Conservation (phyloP, 2,888 invertebrate species). For the Glyphotaelius pellucidus region DNA sequence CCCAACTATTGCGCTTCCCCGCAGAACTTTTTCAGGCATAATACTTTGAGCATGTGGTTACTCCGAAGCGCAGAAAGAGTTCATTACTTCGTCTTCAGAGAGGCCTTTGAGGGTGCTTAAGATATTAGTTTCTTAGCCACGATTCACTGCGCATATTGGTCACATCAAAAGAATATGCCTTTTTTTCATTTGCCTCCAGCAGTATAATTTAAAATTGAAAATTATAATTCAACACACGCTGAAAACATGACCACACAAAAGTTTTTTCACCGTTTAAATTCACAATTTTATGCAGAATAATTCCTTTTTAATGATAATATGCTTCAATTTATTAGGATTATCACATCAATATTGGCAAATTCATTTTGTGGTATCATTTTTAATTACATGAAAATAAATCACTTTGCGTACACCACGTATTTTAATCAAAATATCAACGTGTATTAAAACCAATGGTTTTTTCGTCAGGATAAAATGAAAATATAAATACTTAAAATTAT, state of each 20-base stretch:
- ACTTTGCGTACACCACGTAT: no score
- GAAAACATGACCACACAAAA: neutral
- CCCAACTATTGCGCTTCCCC: neutral
- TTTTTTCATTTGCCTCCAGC: neutral
- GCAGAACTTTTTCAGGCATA: neutral
- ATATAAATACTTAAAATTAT: no score
- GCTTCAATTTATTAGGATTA: no score
- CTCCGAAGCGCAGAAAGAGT: neutral
- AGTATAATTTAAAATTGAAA: neutral
- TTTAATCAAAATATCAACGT: no score
- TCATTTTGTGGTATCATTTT: no score
- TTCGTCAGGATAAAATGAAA: no score
- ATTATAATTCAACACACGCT: neutral
- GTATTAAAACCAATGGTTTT: no score
- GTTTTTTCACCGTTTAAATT: no score
- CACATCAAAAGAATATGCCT: neutral
- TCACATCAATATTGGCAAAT: no score
- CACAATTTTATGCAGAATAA: no score
- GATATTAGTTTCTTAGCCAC: neutral
- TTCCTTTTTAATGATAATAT: no score
- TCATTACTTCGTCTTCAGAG: neutral
- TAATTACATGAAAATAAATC: no score
- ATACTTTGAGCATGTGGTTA: constrained; percentile 2
- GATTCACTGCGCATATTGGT: neutral
- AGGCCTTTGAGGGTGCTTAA: neutral